phyloP scores from a whole-genome alignment of 2,113 vertebrate species.

The Chelonoidis abingdonii region DNA sequence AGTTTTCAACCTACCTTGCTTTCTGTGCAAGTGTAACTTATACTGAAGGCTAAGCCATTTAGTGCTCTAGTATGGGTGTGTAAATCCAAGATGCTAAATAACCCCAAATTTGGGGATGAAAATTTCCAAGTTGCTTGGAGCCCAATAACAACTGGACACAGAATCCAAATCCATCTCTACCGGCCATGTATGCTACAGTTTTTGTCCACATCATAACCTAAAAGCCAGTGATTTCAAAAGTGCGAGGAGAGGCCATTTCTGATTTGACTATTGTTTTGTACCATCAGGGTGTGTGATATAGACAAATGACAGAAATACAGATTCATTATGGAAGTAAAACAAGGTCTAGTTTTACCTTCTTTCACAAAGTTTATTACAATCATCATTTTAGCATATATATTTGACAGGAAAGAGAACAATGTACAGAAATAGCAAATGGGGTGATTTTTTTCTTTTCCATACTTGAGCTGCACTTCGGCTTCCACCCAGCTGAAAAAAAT shows the following conservation, averaged over 20 bases:
- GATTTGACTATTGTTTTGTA: neutral
- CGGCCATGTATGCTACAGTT: neutral
- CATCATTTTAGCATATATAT: neutral
- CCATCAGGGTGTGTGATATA: neutral
- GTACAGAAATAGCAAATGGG: rapidly evolving
- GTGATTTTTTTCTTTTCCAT: neutral
- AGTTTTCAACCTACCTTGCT: neutral
- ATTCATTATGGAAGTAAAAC: neutral
- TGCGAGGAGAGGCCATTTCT: rapidly evolving
- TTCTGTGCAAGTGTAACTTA: neutral
- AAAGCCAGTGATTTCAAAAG: rapidly evolving
- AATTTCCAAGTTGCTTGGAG: neutral
- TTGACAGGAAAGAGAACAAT: neutral
- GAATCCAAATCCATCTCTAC: neutral
- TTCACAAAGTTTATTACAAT: neutral
- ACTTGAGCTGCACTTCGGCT: neutral
- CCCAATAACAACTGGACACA: neutral
- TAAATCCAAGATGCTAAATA: neutral
- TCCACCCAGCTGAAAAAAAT: neutral
- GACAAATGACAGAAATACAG: neutral
- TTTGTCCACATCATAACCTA: neutral
- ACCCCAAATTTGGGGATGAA: rapidly evolving
- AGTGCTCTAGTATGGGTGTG: neutral
- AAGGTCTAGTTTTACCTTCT: neutral
- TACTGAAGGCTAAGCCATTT: neutral